phyloP scores from a whole-genome alignment of 1,140 invertebrate genomes.

The Atta texana region DNA sequence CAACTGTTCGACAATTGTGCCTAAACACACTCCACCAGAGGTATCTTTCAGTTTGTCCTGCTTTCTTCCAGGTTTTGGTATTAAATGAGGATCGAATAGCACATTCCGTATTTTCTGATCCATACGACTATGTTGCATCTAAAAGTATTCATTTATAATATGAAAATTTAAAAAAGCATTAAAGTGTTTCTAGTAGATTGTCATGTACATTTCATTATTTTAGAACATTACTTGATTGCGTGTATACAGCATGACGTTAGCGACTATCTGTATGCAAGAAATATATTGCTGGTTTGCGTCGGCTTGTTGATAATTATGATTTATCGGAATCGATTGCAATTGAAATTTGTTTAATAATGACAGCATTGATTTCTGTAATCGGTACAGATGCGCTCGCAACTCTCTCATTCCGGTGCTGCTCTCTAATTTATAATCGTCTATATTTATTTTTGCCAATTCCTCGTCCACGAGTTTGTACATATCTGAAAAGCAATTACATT shows the following conservation, averaged over 20 bases:
- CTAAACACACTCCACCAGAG: slow-evolving; percentile 79
- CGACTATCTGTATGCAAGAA: slow-evolving; percentile 87
- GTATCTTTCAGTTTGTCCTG: slow-evolving; percentile 78
- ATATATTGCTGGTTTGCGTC: slow-evolving; percentile 79
- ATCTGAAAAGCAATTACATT: slow-evolving; percentile 74
- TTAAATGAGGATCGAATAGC: slow-evolving; percentile 83
- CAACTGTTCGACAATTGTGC: slow-evolving; percentile 82
- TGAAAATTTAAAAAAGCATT: background rate
- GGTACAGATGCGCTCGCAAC: slow-evolving; percentile 87
- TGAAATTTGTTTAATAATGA: slow-evolving; percentile 90
- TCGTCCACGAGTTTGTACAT: slow-evolving; percentile 85
- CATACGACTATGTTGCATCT: slow-evolving; percentile 85
- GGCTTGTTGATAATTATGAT: slow-evolving; percentile 67
- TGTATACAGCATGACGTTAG: slow-evolving; percentile 90
- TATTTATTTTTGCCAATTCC: slow-evolving; percentile 76
- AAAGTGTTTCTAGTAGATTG: background rate
- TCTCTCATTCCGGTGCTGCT: slow-evolving; percentile 86
- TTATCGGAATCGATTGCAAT: slow-evolving; percentile 67
- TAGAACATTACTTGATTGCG: slow-evolving; percentile 83
- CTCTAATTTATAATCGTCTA: slow-evolving; percentile 75
- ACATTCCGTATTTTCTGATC: slow-evolving; percentile 84
- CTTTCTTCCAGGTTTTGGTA: slow-evolving; percentile 72
- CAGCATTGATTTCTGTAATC: slow-evolving; percentile 90
- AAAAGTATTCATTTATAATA: background rate
- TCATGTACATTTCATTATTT: background rate